Evolutionary conservation across 2,888 invertebrate genomes (phyloP), one percentile per base, ranked within the genome.

Genomic region (Xestia rhomboidea): DNA sequence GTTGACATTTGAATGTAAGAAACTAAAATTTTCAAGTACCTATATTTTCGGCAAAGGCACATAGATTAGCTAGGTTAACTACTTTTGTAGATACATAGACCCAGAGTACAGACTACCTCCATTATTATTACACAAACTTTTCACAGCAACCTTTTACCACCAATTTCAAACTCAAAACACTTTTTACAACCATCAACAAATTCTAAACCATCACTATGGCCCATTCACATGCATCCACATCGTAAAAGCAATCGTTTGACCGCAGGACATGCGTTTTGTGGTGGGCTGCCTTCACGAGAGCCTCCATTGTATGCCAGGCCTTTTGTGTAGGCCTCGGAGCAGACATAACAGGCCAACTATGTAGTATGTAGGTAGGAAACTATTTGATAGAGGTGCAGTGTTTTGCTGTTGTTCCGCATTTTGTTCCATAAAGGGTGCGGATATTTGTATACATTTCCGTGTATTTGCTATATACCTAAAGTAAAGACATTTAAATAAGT

Each of bases 261-360:
- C 94, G 87, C 93, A 90, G 92, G 90, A 93, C 95, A 94, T 91
- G 93, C 94, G 94, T 94, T 93, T 91, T 91, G 93, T 92, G 92
- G 91, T 90, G 91, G 89, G 87, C 87, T 93, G 93, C 89, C 85
- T 87, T 90, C 89, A 93, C 93, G 90, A 95, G 95, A 92, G 91
- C 90, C 84, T 89, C 78, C 74, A 92, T 94, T 93, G 93, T 94
- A 84, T 72, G 73, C 68, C 73, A 73, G 82, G 82, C 84, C 60
- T 84, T 82, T 88, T 87, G 88, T 86, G 66, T 57, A 67, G 73
- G 57, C 82, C 70, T 78, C 68, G 38, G 49, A 71, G 27, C 72
- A 75, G 77, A 79, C 73, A 57, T 75, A 70, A 76, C 76, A 63
- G 64, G 75, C 67, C 67, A 66, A 64, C 67, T 41, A 18, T 63